phyloP scores from a whole-genome alignment of 2,797 vertebrate genomes.

The Neostethus bicornis region DNA sequence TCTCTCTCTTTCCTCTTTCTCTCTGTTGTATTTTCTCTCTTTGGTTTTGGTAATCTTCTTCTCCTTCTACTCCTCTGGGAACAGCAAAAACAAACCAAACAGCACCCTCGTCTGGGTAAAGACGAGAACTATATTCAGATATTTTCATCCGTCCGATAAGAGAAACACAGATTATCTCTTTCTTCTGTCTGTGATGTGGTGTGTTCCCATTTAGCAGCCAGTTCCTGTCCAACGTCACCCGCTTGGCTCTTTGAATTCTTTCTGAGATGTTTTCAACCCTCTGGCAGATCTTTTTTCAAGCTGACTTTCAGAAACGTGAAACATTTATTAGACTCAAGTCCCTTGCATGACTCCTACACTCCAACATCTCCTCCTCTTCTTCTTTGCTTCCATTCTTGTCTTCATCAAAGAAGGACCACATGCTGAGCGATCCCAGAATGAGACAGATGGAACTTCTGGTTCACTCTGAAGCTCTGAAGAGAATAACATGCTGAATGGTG shows the following conservation, averaged over 20 bases:
- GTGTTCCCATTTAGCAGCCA: conserved; percentile 12
- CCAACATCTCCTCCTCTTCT: conserved; percentile 46
- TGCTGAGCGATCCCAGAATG: conserved; percentile 24
- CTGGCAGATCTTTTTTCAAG: conserved; percentile 62
- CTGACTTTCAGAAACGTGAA: conserved; percentile 66
- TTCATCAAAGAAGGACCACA: conserved; percentile 61
- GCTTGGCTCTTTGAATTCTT: conserved; percentile 39
- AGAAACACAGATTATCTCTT: background rate
- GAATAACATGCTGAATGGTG: no score
- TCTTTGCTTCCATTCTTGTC: conserved; percentile 35
- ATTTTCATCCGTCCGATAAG: conserved; percentile 14
- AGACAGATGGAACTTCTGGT: conserved; percentile 43
- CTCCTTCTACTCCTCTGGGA: conserved; percentile 65
- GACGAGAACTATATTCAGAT: conserved; percentile 24
- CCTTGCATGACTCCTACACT: conserved; percentile 57
- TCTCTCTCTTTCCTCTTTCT: conserved; percentile 47
- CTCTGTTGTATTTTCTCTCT: conserved; percentile 30
- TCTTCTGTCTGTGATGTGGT: conserved; percentile 10
- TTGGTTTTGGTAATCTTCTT: conserved; percentile 58
- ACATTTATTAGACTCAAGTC: conserved; percentile 67
- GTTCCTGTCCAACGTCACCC: conserved; percentile 28
- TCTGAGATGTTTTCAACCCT: conserved; percentile 60
- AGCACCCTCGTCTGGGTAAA: conserved; percentile 65
- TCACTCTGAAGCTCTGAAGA: conserved; percentile 47
- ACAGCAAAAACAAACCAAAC: conserved; percentile 66